Conservation (phyloP, 2,888 invertebrate species). For the Steinernema scapterisci region DNA sequence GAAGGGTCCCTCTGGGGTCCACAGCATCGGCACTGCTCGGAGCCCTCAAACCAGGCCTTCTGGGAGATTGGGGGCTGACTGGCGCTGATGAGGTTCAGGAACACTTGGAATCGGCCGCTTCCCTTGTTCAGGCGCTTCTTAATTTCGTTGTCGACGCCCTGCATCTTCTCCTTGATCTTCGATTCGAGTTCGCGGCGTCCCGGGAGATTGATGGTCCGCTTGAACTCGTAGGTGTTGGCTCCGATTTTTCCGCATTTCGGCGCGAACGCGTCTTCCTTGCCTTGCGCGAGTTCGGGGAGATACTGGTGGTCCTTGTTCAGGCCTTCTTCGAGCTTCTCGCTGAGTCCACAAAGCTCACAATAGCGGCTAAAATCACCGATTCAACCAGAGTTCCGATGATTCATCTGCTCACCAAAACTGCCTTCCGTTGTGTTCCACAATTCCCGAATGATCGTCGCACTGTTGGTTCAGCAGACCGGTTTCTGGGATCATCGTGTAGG, state of each 20-base stretch:
- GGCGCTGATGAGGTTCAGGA: conserved; percentile 63
- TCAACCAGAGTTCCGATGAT: background rate
- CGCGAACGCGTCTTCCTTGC: conserved; percentile 45
- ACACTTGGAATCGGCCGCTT: conserved; percentile 66
- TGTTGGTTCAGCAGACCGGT: conserved; percentile 62
- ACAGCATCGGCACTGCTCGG: conserved; percentile 51
- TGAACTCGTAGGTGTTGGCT: conserved; percentile 51
- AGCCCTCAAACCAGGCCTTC: conserved; percentile 60
- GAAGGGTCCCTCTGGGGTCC: conserved; percentile 44
- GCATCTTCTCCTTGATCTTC: conserved; percentile 61
- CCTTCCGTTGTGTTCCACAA: conserved; percentile 63
- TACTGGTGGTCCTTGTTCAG: conserved; percentile 56
- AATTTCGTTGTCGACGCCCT: conserved; percentile 64
- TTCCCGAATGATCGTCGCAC: conserved; percentile 64
- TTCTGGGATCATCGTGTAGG: conserved; percentile 65
- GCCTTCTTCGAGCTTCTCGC: conserved; percentile 57
- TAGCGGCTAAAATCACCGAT: conserved; percentile 53
- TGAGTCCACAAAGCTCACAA: conserved; percentile 64
- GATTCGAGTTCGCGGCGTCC: conserved; percentile 54
- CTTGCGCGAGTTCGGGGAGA: conserved; percentile 47
- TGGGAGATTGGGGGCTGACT: conserved; percentile 60
- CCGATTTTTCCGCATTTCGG: conserved; percentile 50
- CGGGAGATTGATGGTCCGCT: conserved; percentile 56
- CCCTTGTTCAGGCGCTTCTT: conserved; percentile 62
- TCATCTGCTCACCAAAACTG: conserved; percentile 58